Percentiles rank a stretch among this genome's conserved stretches.
phyloP scores from a whole-genome alignment of 2,797 vertebrate species.

The Sciaenops ocellatus region DNA sequence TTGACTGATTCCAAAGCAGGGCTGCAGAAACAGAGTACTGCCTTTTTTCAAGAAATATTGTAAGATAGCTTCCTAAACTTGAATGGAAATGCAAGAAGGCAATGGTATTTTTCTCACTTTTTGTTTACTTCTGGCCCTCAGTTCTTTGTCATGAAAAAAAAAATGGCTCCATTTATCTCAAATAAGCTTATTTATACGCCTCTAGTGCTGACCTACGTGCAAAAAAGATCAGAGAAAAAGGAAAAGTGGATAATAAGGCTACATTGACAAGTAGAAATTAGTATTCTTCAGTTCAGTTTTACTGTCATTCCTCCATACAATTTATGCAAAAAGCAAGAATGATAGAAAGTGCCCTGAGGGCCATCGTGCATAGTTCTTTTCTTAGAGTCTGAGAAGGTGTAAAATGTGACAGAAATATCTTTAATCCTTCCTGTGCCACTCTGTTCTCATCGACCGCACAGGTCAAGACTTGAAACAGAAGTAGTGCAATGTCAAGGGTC shows the following conservation, averaged over 20 bases:
- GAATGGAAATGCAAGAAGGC: not conserved
- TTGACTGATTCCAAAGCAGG: not conserved
- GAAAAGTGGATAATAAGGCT: not conserved
- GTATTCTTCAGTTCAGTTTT: constrained; percentile 7
- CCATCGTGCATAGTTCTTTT: not conserved
- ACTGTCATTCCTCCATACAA: no score
- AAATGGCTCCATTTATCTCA: not conserved
- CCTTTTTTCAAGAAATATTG: not conserved
- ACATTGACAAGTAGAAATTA: constrained; percentile 5
- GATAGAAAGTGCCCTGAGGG: no score
- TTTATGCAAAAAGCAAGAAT: no score
- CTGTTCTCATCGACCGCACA: constrained; percentile 11
- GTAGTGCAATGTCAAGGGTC: constrained; percentile 38
- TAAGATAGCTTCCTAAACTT: not conserved
- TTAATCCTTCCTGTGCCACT: constrained; percentile 28
- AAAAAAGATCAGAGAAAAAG: not conserved
- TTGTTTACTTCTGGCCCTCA: not conserved
- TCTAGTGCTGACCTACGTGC: not conserved
- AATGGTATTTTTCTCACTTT: not conserved
- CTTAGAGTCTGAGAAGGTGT: constrained; percentile 9
- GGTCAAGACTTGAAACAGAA: constrained; percentile 45
- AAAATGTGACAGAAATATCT: constrained; percentile 35
- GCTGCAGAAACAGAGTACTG: not conserved
- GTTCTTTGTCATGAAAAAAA: not conserved
- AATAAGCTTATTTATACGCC: not conserved